Base-by-base conservation (phyloP, 2,113 vertebrate genomes). In the Psilopsiagon aurifrons region DNA sequence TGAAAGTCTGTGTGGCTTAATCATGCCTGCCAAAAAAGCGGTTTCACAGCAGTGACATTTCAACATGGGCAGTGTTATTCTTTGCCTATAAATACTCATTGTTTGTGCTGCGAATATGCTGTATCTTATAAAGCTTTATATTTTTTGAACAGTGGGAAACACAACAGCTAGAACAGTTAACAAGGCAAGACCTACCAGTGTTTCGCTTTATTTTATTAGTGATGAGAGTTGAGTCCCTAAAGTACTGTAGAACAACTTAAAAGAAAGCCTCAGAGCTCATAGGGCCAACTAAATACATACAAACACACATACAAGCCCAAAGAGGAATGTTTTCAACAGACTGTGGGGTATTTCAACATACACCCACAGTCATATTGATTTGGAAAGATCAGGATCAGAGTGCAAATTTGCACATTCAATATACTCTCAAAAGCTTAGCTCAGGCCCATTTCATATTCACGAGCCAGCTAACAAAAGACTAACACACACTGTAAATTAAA, bases 21-120 rank as follows among this genome's bases (percentile, higher is more conserved):
- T 89, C 39, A 54, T 0, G 54, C 60, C 80, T 94, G 87, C 79
- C 41, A 77, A 94, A 85, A 94, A 94, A 92, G 31, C 47, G 93
- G 71, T 81, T 97, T 92, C 66, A 80, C 74, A 86, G 82, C 51
- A 87, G 3, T 69, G 82, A 88, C 88, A 82, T 96, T 91, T 94
- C 66, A 91, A 82, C 93, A 89, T 28, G 25, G 84, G 81, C 86
- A 94, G 79, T 88, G 37, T 39, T 82, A 89, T 71, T 84, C 79
- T 79, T 88, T 77, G 85, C 39, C 86, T 82, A 81, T 83, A 92
- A 96, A 97, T 91, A 96, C 74, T 95, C 79, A 94, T 85, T 13
- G 43, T 73, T 69, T 85, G 67, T 66, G 87, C 52, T 73, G 89
- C 86, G 86, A 96, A 90, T 84, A 92, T 43, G 54, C 49, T 95